A percentile compares a stretch with the other conserved stretches of the same genome.
Conservation (phyloP, 2,888 invertebrate genomes). For the Lathronympha strigana region DNA sequence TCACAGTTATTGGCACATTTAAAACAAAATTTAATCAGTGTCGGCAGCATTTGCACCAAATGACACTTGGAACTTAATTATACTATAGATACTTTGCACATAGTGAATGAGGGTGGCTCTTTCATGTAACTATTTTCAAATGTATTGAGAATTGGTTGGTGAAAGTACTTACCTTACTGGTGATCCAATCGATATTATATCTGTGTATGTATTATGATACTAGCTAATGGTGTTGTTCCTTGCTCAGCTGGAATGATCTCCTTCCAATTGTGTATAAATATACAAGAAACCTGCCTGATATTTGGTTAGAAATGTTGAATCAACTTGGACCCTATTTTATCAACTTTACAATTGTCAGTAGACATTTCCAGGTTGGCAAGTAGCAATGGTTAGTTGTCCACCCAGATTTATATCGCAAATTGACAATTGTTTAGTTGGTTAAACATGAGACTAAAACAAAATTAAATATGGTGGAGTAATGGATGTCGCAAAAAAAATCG, state of each 20-base stretch:
- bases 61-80: conserved; percentile 14
- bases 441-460: no score
- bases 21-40: conserved; percentile 9
- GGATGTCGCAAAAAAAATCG: no score
- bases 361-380: background rate
- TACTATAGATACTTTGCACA: background rate
- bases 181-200: conserved; percentile 16
- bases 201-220: background rate
- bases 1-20: conserved; percentile 34
- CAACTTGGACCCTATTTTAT: no score
- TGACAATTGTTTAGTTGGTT: no score
- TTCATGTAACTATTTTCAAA: conserved; percentile 15
- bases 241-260: no score
- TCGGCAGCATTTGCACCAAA: conserved; percentile 21
- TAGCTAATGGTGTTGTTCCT: no score
- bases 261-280: no score
- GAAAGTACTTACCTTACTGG: conserved; percentile 13
- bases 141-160: conserved; percentile 1
- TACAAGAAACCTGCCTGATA: no score
- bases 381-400: background rate
- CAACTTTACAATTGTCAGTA: background rate
- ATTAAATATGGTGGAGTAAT: no score
- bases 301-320: no score
- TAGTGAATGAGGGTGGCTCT: conserved; percentile 10
- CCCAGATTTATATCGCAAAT: background rate